Evolutionary conservation across 2,113 vertebrate genomes (phyloP).

Genomic region (Coregonus clupeaformis): DNA sequence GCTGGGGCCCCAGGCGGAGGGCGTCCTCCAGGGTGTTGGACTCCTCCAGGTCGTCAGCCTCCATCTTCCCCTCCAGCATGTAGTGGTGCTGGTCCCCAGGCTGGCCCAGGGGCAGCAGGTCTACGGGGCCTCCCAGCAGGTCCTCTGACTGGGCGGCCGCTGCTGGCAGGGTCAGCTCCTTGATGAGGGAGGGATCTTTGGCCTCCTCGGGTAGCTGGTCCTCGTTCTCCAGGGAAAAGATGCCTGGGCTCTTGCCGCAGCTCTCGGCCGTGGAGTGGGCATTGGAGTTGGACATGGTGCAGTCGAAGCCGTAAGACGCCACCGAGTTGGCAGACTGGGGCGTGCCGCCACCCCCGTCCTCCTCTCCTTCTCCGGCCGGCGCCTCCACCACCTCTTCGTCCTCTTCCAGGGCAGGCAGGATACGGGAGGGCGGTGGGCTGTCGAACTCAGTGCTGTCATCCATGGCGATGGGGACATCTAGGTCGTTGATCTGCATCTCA

Average conservation of each 20-base stretch:
- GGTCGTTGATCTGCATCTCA: constrained; percentile 75
- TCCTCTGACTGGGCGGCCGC: constrained; percentile 58
- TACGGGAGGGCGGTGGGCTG: constrained; percentile 53
- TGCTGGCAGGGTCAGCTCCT: constrained; percentile 72
- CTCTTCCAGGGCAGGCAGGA: constrained; percentile 60
- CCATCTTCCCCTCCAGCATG: constrained; percentile 65
- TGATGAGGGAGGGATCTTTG: constrained; percentile 76
- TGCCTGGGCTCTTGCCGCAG: constrained; percentile 79
- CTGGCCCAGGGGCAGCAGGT: constrained; percentile 70
- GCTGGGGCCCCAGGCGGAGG: constrained; percentile 39
- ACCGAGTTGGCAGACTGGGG: constrained; percentile 80
- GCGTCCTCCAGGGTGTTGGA: constrained; percentile 53
- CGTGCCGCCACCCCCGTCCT: constrained; percentile 72
- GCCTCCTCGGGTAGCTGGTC: constrained; percentile 77
- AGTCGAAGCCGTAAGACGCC: constrained; percentile 79
- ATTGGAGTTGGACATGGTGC: constrained; percentile 77
- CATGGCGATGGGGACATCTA: constrained; percentile 42
- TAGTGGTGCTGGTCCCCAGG: constrained; percentile 58
- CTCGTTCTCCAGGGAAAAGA: constrained; percentile 80
- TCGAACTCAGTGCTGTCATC: constrained; percentile 62
- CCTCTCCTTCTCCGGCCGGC: constrained; percentile 46
- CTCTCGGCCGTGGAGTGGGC: constrained; percentile 80
- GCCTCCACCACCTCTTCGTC: constrained; percentile 65
- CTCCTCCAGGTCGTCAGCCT: constrained; percentile 45
- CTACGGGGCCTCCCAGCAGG: constrained; percentile 64